Evolutionary conservation across 2,113 vertebrate species (phyloP).

Genomic region (Macaca nemestrina): DNA sequence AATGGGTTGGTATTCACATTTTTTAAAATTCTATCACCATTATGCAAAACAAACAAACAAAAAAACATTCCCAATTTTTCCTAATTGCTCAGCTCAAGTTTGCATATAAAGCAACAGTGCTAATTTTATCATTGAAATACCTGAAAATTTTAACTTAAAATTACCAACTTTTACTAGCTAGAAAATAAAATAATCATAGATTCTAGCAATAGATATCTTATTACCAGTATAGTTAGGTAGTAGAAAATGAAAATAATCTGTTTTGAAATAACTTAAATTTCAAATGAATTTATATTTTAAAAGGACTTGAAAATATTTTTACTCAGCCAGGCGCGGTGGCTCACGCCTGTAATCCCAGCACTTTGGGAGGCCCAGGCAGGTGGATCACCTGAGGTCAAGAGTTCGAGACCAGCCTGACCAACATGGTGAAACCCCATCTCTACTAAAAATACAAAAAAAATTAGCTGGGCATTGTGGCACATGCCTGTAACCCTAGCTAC

Average conservation of each 20-base stretch:
- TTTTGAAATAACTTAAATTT: slow-evolving; percentile 65
- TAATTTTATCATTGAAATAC: slow-evolving; percentile 56
- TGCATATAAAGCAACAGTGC: slow-evolving; percentile 71
- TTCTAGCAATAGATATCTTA: slow-evolving; percentile 46
- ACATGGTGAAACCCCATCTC: too few relatives aligned
- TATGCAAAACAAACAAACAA: slow-evolving; percentile 77
- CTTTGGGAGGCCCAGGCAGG: too few relatives aligned
- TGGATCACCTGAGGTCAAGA: too few relatives aligned
- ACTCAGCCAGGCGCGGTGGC: neutral
- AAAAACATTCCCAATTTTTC: slow-evolving; percentile 63
- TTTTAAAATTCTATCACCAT: slow-evolving; percentile 82
- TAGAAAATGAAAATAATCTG: slow-evolving; percentile 56
- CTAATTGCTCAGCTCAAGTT: slow-evolving; percentile 75
- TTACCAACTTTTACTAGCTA: slow-evolving; percentile 65
- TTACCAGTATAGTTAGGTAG: neutral
- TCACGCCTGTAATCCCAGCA: too few relatives aligned
- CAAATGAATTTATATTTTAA: slow-evolving; percentile 57
- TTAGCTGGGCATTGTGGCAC: too few relatives aligned
- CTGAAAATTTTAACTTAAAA: slow-evolving; percentile 59
- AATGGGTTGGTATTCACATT: slow-evolving; percentile 91
- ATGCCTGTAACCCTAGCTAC: too few relatives aligned
- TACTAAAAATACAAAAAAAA: too few relatives aligned
- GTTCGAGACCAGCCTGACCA: too few relatives aligned
- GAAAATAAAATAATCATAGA: slow-evolving; percentile 61
- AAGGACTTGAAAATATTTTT: slow-evolving; percentile 61